Evolutionary conservation across 1,140 invertebrate genomes (phyloP).

Genomic region (Druon quercuslanigerum): DNA sequence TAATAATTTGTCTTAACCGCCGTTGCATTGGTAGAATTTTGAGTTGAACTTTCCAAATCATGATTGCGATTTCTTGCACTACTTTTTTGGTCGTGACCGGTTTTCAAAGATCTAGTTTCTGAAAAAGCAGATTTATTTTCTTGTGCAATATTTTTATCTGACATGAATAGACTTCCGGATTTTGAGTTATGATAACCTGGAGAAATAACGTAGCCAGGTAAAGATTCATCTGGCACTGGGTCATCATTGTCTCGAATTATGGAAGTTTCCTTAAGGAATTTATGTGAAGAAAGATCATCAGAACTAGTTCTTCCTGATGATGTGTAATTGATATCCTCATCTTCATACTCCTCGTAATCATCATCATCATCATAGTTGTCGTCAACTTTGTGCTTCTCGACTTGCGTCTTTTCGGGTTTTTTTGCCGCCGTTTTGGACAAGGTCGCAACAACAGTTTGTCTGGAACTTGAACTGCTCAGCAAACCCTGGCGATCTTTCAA

Average conservation of each 20-base stretch:
- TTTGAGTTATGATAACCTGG: slow-evolving; percentile 80
- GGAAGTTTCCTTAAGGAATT: background rate
- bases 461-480: slow-evolving; percentile 48
- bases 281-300: background rate
- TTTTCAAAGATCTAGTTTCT: slow-evolving; percentile 61
- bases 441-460: slow-evolving; percentile 49
- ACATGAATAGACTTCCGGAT: slow-evolving; percentile 78
- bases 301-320: background rate
- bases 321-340: slow-evolving; percentile 58
- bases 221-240: slow-evolving; percentile 79
- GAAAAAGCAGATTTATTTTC: slow-evolving; percentile 57
- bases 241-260: slow-evolving; percentile 70
- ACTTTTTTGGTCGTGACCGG: slow-evolving; percentile 43
- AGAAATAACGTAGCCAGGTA: slow-evolving; percentile 81
- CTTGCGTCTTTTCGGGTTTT: background rate
- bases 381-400: slow-evolving; percentile 1
- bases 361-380: slow-evolving; percentile 54
- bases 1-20: slow-evolving; percentile 64
- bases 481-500: slow-evolving; percentile 65
- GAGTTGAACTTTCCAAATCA: slow-evolving; percentile 10
- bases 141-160: slow-evolving; percentile 76
- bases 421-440: slow-evolving; percentile 30
- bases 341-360: slow-evolving; percentile 69
- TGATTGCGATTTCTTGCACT: background rate
- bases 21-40: slow-evolving; percentile 23